Evolutionary conservation across 2,888 invertebrate genomes (phyloP).

Genomic region (Sesia apiformis): DNA sequence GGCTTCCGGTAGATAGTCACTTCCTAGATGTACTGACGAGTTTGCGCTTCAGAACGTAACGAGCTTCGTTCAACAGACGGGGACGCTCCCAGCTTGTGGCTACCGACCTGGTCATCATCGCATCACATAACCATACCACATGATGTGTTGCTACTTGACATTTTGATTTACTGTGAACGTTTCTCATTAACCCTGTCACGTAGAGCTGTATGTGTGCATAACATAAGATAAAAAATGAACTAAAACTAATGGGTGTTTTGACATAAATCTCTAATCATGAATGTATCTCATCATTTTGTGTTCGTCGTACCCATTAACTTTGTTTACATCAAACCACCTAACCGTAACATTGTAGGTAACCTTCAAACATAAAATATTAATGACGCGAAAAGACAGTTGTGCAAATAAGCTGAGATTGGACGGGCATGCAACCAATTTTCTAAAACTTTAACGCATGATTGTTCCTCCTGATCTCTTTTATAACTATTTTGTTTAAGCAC

Average conservation of each 20-base stretch:
- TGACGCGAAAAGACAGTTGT: conserved; percentile 28
- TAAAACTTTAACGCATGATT: no score
- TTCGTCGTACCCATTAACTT: not conserved
- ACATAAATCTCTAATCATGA: no score
- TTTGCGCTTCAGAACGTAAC: conserved; percentile 10
- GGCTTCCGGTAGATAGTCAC: conserved; percentile 13
- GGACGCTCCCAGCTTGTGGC: conserved; percentile 17
- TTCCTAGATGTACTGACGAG: conserved; percentile 5
- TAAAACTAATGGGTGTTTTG: no score
- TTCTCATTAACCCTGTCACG: conserved; percentile 36
- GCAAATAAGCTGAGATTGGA: conserved; percentile 68
- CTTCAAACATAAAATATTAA: no score
- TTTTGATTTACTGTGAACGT: conserved; percentile 20
- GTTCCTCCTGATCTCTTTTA: no score
- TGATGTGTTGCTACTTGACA: conserved; percentile 24
- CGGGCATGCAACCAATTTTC: conserved; percentile 45
- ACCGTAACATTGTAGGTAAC: no score
- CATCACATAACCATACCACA: conserved; percentile 12
- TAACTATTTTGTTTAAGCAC: not conserved
- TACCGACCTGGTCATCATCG: conserved; percentile 19
- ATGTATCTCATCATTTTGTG: not conserved
- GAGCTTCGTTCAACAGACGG: conserved; percentile 14
- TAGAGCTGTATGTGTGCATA: conserved; percentile 27
- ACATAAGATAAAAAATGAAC: no score
- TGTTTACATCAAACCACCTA: no score